Evolutionary conservation across 2,888 invertebrate genomes (phyloP).

Genomic region (Caenorhabditis doughertyi): DNA sequence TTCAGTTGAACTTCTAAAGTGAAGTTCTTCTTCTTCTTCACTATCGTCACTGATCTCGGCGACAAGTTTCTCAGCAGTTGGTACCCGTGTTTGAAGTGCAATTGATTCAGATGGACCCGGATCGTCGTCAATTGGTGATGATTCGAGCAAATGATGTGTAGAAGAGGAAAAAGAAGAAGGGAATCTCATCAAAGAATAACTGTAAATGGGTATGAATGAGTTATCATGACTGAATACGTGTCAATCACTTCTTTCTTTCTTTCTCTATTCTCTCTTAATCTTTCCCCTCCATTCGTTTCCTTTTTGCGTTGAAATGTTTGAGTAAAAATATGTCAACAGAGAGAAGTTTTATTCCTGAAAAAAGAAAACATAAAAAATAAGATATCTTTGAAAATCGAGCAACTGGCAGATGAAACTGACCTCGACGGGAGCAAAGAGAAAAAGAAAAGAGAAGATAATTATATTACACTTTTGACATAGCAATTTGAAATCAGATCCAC

Average conservation of each 20-base stretch:
- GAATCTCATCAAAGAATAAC: conserved; percentile 46
- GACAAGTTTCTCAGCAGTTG: conserved; percentile 53
- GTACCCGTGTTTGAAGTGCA: conserved; percentile 49
- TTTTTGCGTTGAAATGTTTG: background rate
- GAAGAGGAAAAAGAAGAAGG: conserved; percentile 50
- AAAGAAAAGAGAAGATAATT: background rate
- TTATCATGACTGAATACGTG: conserved; percentile 9
- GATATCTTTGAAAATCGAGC: conserved; percentile 20
- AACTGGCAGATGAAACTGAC: conserved; percentile 12
- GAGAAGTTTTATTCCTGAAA: conserved; percentile 12
- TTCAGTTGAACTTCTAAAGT: conserved; percentile 40
- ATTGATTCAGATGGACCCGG: conserved; percentile 56
- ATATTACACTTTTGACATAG: too few species aligned
- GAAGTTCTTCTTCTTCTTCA: conserved; percentile 56
- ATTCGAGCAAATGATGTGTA: conserved; percentile 49
- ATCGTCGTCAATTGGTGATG: conserved; percentile 45
- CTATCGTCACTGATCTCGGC: conserved; percentile 57
- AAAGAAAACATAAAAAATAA: background rate
- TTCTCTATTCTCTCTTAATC: conserved; percentile 14
- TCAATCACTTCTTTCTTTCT: conserved; percentile 38
- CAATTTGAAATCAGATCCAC: too few species aligned
- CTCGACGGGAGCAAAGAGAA: background rate
- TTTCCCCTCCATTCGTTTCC: conserved; percentile 44
- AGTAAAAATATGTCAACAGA: conserved; percentile 5
- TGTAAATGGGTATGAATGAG: background rate